Percentiles rank a stretch among this genome's conserved stretches.
These are phyloP conservation scores for Hydropsyche tenuis DNA, from an alignment of 1,140 invertebrate species.

Conservation along the genomic window DNA sequence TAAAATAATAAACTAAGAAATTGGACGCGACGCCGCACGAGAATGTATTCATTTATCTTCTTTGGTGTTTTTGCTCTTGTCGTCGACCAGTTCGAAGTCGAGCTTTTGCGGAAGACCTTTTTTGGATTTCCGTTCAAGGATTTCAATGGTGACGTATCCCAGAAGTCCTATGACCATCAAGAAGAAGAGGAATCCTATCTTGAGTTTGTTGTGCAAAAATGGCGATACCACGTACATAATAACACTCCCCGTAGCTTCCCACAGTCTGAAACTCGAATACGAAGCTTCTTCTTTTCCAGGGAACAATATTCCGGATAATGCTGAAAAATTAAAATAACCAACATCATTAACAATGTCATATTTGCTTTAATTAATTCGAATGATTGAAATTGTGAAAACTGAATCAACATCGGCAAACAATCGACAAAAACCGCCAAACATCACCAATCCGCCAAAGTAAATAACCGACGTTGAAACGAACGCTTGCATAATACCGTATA, in stretches of 20 bases:
- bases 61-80: constrained; percentile 47
- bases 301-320: constrained; percentile 88
- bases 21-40: too few species aligned
- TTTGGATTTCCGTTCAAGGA: constrained; percentile 59
- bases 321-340: constrained; percentile 58
- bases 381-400: too few species aligned
- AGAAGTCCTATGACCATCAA: constrained; percentile 76
- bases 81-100: constrained; percentile 57
- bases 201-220: constrained; percentile 77
- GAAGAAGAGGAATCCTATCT: constrained; percentile 77
- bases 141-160: constrained; percentile 67
- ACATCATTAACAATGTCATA: background rate
- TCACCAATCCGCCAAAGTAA: too few species aligned
- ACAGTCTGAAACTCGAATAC: constrained; percentile 91
- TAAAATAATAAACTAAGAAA: too few species aligned
- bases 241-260: constrained; percentile 90
- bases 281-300: constrained; percentile 87
- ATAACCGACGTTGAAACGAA: too few species aligned
- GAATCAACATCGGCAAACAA: too few species aligned
- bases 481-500: too few species aligned
- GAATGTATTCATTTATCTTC: too few species aligned
- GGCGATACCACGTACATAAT: constrained; percentile 82
- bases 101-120: constrained; percentile 55
- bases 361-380: too few species aligned
- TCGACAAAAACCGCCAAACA: too few species aligned